Percentiles rank a stretch among this genome's conserved stretches.
Conservation (phyloP, 2,113 vertebrate species). For the Pardalotus punctatus region DNA sequence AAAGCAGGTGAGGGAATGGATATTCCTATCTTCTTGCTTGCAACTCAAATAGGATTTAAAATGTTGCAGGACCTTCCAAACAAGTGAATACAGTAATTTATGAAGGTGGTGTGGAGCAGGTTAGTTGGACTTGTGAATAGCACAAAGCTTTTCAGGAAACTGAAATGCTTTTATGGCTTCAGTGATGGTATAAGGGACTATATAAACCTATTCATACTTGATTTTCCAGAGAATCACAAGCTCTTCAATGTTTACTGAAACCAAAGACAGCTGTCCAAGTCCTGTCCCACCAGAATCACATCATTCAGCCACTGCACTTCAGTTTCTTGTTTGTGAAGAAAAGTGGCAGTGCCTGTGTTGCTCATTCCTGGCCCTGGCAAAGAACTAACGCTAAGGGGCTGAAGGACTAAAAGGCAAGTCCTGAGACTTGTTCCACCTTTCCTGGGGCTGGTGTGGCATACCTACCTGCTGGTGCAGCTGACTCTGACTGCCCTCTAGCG, state of each 20-base stretch:
- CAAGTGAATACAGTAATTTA: neutral
- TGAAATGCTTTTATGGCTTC: neutral
- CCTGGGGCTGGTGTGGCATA: neutral
- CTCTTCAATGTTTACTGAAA: neutral
- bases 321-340: neutral
- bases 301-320: neutral
- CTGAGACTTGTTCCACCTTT: neutral
- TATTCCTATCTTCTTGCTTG: neutral
- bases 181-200: neutral
- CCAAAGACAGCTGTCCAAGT: neutral
- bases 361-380: neutral
- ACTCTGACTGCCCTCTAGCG: conserved; percentile 59
- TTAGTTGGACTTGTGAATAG: neutral
- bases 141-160: neutral
- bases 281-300: neutral
- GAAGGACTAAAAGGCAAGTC: neutral
- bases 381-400: neutral
- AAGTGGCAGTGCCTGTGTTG: neutral
- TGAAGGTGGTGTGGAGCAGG: neutral
- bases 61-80: neutral
- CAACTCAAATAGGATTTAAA: neutral
- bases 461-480: conserved; percentile 19
- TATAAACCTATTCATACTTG: neutral
- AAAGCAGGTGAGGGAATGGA: neutral
- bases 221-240: neutral